A percentile compares a stretch with the other conserved stretches of the same genome.
Evolutionary conservation across 1,140 invertebrate species (phyloP).

Genomic region (Maniola jurtina): DNA sequence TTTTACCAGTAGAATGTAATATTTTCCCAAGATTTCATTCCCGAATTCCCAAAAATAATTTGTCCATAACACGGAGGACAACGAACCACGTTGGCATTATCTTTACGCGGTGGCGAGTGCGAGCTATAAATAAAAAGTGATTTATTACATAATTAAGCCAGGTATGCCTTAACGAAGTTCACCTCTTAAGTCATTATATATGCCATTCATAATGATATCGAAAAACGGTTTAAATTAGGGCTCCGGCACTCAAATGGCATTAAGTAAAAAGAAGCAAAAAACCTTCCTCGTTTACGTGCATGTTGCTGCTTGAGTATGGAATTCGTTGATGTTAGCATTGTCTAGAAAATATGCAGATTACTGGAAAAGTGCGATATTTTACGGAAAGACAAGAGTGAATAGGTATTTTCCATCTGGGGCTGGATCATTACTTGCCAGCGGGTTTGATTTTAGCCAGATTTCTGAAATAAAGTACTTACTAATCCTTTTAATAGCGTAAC

Average conservation of each 20-base stretch:
- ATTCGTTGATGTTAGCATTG: background rate
- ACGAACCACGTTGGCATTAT: slow-evolving; percentile 19
- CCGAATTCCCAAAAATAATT: background rate
- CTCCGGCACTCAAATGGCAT: background rate
- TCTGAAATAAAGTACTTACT: too few relatives aligned
- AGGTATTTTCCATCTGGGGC: too few relatives aligned
- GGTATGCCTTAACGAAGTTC: slow-evolving; percentile 34
- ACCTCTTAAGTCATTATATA: slow-evolving; percentile 27
- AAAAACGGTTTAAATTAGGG: slow-evolving; percentile 18
- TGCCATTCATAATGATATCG: slow-evolving; percentile 28
- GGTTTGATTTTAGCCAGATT: too few relatives aligned
- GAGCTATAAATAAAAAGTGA: slow-evolving; percentile 29
- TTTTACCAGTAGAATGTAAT: background rate
- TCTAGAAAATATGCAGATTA: too few relatives aligned
- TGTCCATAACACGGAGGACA: slow-evolving; percentile 2
- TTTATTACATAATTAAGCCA: slow-evolving; percentile 36
- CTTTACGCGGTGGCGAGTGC: slow-evolving; percentile 9
- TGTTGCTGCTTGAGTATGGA: background rate
- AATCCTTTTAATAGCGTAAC: too few relatives aligned
- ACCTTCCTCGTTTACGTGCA: background rate
- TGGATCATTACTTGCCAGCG: too few relatives aligned
- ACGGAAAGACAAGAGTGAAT: too few relatives aligned
- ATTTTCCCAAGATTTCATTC: background rate
- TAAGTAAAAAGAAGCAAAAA: background rate
- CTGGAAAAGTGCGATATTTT: too few relatives aligned